Evolutionary conservation across 1,140 invertebrate genomes (phyloP).

Genomic region (Acyrthosiphon pisum): DNA sequence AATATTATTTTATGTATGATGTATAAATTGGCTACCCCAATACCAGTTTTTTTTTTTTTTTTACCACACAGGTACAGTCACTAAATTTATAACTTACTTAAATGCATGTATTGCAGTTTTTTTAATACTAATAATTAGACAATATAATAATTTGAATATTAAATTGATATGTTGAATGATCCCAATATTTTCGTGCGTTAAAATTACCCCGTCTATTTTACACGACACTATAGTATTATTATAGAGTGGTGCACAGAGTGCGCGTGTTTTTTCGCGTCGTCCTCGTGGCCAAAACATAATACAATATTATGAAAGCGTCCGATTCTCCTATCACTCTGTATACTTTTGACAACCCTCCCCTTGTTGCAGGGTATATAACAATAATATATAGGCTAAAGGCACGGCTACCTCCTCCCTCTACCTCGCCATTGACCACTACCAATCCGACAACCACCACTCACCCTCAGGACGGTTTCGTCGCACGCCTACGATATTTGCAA

Average conservation of each 20-base stretch:
- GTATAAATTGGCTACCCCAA: too few relatives aligned
- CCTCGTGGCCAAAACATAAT: background rate
- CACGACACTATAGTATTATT: background rate
- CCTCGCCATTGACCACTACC: background rate
- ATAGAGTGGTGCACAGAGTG: background rate
- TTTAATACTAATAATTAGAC: background rate
- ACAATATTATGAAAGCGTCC: background rate
- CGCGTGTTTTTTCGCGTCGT: background rate
- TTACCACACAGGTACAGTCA: too few relatives aligned
- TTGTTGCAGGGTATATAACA: background rate
- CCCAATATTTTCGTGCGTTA: background rate
- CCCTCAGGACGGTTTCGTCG: background rate
- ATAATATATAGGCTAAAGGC: background rate
- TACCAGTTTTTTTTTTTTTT: background rate
- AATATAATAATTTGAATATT: background rate
- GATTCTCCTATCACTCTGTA: background rate
- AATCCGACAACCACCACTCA: background rate
- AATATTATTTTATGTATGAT: background rate
- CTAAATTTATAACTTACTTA: too few relatives aligned
- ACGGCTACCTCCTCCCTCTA: background rate
- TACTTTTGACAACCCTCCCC: background rate
- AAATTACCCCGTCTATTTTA: background rate
- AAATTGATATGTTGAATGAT: background rate
- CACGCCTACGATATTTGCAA: background rate
- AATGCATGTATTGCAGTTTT: background rate